phyloP scores from a whole-genome alignment of 2,888 invertebrate species.

The Polietes domitor region DNA sequence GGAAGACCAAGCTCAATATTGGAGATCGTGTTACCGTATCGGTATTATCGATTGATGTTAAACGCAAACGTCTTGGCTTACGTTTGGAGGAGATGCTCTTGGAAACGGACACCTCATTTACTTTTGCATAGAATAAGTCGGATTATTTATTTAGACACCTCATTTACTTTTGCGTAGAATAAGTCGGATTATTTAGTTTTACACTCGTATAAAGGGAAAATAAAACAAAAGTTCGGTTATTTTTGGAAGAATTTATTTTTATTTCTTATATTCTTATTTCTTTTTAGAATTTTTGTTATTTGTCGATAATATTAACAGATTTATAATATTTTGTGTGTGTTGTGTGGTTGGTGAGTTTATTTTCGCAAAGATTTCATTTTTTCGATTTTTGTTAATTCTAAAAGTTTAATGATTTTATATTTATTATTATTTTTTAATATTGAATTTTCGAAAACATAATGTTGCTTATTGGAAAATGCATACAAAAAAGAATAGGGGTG shows the following conservation, averaged over 20 bases:
- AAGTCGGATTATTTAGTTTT: not conserved
- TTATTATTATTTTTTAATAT: not conserved
- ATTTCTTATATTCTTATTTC: slow-evolving; percentile 17
- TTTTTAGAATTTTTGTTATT: slow-evolving; percentile 41
- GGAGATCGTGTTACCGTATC: slow-evolving; percentile 87
- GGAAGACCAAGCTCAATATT: slow-evolving; percentile 83
- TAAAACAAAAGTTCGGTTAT: not conserved
- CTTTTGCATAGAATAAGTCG: slow-evolving; percentile 62
- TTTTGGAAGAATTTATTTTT: slow-evolving; percentile 36
- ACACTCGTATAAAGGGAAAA: not conserved
- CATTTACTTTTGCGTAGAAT: slow-evolving; percentile 50
- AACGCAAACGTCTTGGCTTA: slow-evolving; percentile 83
- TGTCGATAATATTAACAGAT: slow-evolving; percentile 64
- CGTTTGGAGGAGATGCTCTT: slow-evolving; percentile 79
- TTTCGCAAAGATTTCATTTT: slow-evolving; percentile 1
- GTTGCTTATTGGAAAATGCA: slow-evolving; percentile 22
- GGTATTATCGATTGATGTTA: slow-evolving; percentile 83
- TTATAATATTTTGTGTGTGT: slow-evolving; percentile 36
- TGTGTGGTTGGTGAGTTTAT: slow-evolving; percentile 1
- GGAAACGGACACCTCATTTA: slow-evolving; percentile 76
- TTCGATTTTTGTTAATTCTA: slow-evolving; percentile 18
- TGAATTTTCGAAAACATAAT: slow-evolving; percentile 11
- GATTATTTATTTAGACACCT: slow-evolving; percentile 59
- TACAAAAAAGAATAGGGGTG: not conserved
- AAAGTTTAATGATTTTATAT: slow-evolving; percentile 1